phyloP scores from a whole-genome alignment of 1,140 invertebrate genomes.

The Nomia melanderi region DNA sequence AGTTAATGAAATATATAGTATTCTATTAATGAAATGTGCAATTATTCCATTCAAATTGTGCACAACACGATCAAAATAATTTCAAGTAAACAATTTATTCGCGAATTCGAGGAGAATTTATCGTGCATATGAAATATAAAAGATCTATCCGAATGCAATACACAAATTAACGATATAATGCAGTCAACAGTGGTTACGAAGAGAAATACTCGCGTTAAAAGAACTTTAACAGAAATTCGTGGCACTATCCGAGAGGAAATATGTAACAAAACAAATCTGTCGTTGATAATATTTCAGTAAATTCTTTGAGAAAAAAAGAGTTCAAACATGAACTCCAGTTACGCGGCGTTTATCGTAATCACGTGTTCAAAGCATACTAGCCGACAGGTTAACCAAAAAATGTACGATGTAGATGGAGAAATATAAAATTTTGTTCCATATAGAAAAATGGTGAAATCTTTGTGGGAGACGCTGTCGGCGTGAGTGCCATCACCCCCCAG shows the following conservation, averaged over 20 bases:
- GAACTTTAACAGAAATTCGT: slow-evolving; percentile 47
- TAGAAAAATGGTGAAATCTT: slow-evolving; percentile 69
- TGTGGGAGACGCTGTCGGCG: slow-evolving; percentile 72
- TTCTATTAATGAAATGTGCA: slow-evolving; percentile 45
- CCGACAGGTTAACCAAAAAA: slow-evolving; percentile 68
- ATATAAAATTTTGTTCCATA: slow-evolving; percentile 46
- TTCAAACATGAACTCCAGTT: slow-evolving; percentile 37
- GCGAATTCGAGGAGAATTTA: not conserved
- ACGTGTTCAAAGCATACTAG: slow-evolving; percentile 60
- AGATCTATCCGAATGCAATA: not conserved
- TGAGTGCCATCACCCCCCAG: slow-evolving; percentile 73
- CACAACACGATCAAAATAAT: slow-evolving; percentile 66
- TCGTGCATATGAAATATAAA: slow-evolving; percentile 1
- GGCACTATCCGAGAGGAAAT: slow-evolving; percentile 20
- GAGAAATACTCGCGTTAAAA: not conserved
- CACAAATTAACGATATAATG: not conserved
- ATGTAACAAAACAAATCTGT: slow-evolving; percentile 69
- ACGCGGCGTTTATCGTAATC: slow-evolving; percentile 61
- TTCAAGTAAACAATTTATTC: slow-evolving; percentile 40
- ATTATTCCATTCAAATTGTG: slow-evolving; percentile 48
- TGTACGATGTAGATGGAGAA: slow-evolving; percentile 25
- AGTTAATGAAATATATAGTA: not conserved
- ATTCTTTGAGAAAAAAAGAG: slow-evolving; percentile 28
- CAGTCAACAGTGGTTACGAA: not conserved
- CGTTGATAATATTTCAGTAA: slow-evolving; percentile 36